Evolutionary conservation across 2,113 vertebrate genomes (phyloP).

Genomic region (Brienomyrus longianalis): DNA sequence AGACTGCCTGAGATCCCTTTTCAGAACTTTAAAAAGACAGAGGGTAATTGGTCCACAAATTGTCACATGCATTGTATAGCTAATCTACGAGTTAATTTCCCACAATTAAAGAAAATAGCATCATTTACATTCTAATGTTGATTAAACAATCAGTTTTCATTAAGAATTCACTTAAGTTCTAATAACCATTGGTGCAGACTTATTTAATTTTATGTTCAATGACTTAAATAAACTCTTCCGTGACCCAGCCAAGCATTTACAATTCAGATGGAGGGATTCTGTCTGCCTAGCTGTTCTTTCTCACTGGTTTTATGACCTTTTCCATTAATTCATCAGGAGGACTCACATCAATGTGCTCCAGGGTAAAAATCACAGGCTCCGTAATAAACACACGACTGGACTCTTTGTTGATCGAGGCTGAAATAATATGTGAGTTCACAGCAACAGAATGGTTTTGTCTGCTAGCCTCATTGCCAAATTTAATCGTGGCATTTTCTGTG

Average conservation of each 20-base stretch:
- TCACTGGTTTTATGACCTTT: conserved; percentile 60
- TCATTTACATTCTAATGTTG: conserved; percentile 94
- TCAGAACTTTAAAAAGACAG: conserved; percentile 68
- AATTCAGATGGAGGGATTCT: conserved; percentile 72
- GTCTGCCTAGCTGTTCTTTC: conserved; percentile 48
- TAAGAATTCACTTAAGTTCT: conserved; percentile 95
- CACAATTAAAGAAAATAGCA: conserved; percentile 81
- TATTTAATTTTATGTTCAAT: conserved; percentile 93
- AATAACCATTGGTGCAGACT: conserved; percentile 81
- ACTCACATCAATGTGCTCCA: conserved; percentile 97
- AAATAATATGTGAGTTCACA: conserved; percentile 93
- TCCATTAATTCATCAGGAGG: conserved; percentile 47
- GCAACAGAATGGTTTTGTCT: conserved; percentile 83
- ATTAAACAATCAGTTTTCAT: conserved; percentile 98
- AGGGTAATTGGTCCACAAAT: conserved; percentile 71
- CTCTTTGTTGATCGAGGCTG: conserved; percentile 97
- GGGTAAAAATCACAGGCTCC: conserved; percentile 91
- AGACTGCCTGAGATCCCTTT: conserved; percentile 58
- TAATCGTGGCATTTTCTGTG: conserved; percentile 91
- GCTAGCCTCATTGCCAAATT: conserved; percentile 71
- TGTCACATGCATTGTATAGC: conserved; percentile 69
- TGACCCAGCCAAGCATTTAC: conserved; percentile 77
- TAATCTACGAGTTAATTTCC: conserved; percentile 92
- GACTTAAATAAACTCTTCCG: conserved; percentile 82
- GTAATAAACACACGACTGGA: conserved; percentile 95